Conservation (phyloP, 2,888 invertebrate genomes). For the Arrhopalites spinosus region DNA sequence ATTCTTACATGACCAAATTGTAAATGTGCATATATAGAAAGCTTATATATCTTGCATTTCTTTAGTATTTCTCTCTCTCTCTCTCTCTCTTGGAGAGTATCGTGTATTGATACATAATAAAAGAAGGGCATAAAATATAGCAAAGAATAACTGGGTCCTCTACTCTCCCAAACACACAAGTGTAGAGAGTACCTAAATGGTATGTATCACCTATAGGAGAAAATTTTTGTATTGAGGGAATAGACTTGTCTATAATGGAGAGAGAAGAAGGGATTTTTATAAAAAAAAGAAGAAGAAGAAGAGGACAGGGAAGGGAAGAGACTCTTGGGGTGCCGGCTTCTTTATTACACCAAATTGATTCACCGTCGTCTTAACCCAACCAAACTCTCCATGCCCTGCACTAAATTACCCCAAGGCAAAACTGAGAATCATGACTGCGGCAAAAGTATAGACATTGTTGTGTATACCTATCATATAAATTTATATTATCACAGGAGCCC, state of each 20-base stretch:
- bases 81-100: no score
- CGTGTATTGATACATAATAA: no score
- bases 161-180: no score
- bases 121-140: background rate
- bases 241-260: background rate
- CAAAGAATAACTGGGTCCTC: no score
- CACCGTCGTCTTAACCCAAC: slow-evolving; percentile 46
- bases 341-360: slow-evolving; percentile 55
- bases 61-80: no score
- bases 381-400: slow-evolving; percentile 31
- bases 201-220: background rate
- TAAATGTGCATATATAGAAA: background rate
- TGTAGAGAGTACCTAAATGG: no score
- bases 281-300: background rate
- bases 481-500: no score
- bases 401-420: slow-evolving; percentile 33
- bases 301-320: slow-evolving; percentile 29
- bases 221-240: background rate
- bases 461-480: no score
- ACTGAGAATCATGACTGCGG: slow-evolving; percentile 33
- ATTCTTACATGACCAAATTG: background rate
- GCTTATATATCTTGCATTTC: no score
- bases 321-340: slow-evolving; percentile 46
- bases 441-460: background rate
- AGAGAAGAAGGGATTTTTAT: background rate